Evolutionary conservation across 2,797 vertebrate genomes (phyloP), one percentile per base, ranked within the genome.

Genomic region (Heterohyrax brucei): DNA sequence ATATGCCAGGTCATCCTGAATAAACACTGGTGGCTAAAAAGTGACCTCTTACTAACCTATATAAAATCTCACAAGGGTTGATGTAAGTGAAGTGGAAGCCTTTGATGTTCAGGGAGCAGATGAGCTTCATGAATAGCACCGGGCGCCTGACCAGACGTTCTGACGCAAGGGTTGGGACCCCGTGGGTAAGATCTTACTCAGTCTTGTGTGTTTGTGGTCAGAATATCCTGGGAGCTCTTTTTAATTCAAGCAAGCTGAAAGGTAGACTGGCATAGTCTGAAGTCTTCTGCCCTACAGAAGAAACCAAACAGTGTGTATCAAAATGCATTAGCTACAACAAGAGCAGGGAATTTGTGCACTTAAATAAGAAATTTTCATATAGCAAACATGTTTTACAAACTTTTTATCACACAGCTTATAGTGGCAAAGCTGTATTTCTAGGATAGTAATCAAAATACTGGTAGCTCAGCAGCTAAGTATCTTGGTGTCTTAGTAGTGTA

Each of bases 41-140:
- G 26, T 8, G 16, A 50, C 53, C 44, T 39, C 33, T 62, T 66
- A 82, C 4, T 82, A 24, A 93, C 33, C 81, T 86, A 66, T 59
- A 62, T 96, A 94, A 94, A 94, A 94, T 76, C 77, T 56, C 77
- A 2, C 62, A 92, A 88, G 56, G 91, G 85, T 76, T 93, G 39
- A 76, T 53, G 19, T 72, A 89, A 64, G 64, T n/a, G 8, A 50
- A 84, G 22, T 87, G 28, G 77, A 92, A 89, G 48, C 46, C 46
- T 94, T 53, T 96, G 59, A 39, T 94, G 79, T 66, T 95, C 21
- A 83, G 33, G 46, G 50, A 61, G 46, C 7, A 53, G 10, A 44
- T 53, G 33, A 61, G 56, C 26, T 79, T 94, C 16, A n/a, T 93
- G 85, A 79, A 84, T 48, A 44, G 13, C n/a, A 87, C 19, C 24